A percentile compares a stretch with the other conserved stretches of the same genome.
These are phyloP conservation scores for Chionomys nivalis DNA, from an alignment of 2,113 vertebrate genomes.

Conservation along the genomic window DNA sequence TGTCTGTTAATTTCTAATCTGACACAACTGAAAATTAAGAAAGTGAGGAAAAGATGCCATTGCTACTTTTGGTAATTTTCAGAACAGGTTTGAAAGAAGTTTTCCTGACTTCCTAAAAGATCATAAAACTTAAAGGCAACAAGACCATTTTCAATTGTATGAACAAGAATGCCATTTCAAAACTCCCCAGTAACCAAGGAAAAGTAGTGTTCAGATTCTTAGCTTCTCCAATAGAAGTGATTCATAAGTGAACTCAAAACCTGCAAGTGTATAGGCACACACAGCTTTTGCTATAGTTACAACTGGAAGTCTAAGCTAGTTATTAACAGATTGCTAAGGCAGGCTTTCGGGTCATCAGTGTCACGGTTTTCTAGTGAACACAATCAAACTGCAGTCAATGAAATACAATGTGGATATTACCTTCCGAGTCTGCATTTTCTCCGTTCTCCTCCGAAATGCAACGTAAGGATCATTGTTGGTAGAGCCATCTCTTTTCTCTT, in stretches of 20 bases:
- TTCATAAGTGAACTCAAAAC: slow-evolving; percentile 23
- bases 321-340: not conserved
- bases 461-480: slow-evolving; percentile 96
- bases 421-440: slow-evolving; percentile 98
- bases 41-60: slow-evolving; percentile 56
- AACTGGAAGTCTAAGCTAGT: slow-evolving; percentile 8
- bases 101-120: not conserved
- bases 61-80: not conserved
- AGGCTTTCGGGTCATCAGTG: slow-evolving; percentile 31
- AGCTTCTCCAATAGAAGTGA: slow-evolving; percentile 34
- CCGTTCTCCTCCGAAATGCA: slow-evolving; percentile 94
- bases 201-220: not conserved
- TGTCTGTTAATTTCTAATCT: slow-evolving; percentile 46
- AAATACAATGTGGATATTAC: slow-evolving; percentile 81
- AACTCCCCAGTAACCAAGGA: not conserved
- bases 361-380: slow-evolving; percentile 41
- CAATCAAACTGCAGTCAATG: slow-evolving; percentile 8
- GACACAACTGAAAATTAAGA: slow-evolving; percentile 57
- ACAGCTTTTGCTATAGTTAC: slow-evolving; percentile 21
- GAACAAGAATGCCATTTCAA: slow-evolving; percentile 46
- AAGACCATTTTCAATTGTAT: slow-evolving; percentile 22
- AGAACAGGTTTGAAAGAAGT: slow-evolving; percentile 46
- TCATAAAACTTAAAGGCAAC: not conserved
- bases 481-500: slow-evolving; percentile 96
- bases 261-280: not conserved